Evolutionary conservation across 2,888 invertebrate genomes (phyloP), one percentile per base, ranked within the genome.

Genomic region (Drosophila kuntzei): DNA sequence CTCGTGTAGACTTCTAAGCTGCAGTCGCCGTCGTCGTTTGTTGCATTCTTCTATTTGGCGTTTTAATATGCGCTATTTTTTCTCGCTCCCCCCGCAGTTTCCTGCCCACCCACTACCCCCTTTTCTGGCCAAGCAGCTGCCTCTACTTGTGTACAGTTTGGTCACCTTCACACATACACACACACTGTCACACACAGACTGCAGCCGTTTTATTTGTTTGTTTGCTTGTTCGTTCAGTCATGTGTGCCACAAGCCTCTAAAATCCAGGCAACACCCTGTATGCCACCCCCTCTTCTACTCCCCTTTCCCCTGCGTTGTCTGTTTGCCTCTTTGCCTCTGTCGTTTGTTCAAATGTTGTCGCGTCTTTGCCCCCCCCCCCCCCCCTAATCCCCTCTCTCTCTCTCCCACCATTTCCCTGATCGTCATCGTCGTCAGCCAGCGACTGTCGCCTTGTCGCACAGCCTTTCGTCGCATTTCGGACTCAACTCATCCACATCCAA

Each of bases 11-110:
- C 71, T 71, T 78, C 81, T 87, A 82, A 82, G 87, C 89, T 86
- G 87, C 87, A 86, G 54, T 72, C 58, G 60, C 39, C 36, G 58
- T 27, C 37, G 54, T 49, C 46, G 69, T 64, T 46, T 59, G 67
- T 69, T 84, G 87, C 83, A 84, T 62, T 86, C 71, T 84, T 87
- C 85, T 89, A 77, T 89, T 86, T 89, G 79, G 77, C 76, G 72
- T 85, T 86, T 81, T 89, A 86, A 86, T 89, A 86, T 87, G 78
- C 82, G 85, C 70, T 70, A 77, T 79, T 79, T 87, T 75, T 73
- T 75, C 57, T 55, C 67, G 61, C 79, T 64, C 39, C 44, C 67
- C 29, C 47, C n/a, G 62, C 9, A 14, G 11, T 44, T 27, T 46
- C 16, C 62, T 20, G 16, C 36, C 3, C 18, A 25, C 32, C 12